Percentiles rank a stretch among this genome's conserved stretches.
Conservation (phyloP, 2,888 invertebrate genomes). For the Agonopterix alstromeriana region DNA sequence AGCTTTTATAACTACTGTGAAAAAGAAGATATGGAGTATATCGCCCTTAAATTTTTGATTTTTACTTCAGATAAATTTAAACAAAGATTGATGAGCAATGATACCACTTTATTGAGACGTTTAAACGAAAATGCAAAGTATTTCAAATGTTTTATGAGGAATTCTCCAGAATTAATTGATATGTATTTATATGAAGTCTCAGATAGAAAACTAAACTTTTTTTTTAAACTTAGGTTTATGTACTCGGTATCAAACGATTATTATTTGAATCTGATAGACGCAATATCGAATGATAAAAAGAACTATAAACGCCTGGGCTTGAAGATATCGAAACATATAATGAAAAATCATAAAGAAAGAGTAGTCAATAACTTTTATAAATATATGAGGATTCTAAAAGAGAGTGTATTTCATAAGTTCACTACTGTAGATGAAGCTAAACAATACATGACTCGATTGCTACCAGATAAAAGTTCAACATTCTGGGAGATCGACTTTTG, state of each 20-base stretch:
- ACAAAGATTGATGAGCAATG: slow-evolving; percentile 19
- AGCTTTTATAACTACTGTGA: slow-evolving; percentile 39
- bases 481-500: too few relatives aligned
- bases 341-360: slow-evolving; percentile 36
- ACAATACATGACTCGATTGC: slow-evolving; percentile 12
- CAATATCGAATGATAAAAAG: background rate
- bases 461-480: slow-evolving; percentile 10
- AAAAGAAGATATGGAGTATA: slow-evolving; percentile 18
- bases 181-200: slow-evolving; percentile 11
- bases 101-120: background rate
- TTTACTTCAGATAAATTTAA: slow-evolving; percentile 37
- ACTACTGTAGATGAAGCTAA: slow-evolving; percentile 32
- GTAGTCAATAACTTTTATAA: slow-evolving; percentile 28
- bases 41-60: slow-evolving; percentile 40
- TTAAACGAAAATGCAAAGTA: background rate
- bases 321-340: slow-evolving; percentile 27
- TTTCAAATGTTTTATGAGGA: slow-evolving; percentile 20
- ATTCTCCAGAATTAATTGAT: slow-evolving; percentile 30
- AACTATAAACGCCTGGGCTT: slow-evolving; percentile 16
- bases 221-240: slow-evolving; percentile 18
- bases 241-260: slow-evolving; percentile 19
- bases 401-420: slow-evolving; percentile 23
- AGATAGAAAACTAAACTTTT: slow-evolving; percentile 2
- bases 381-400: slow-evolving; percentile 30
- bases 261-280: slow-evolving; percentile 26